These are phyloP conservation scores for Resseliella maxima DNA, from an alignment of 2,888 invertebrate genomes.

Conservation along the genomic window DNA sequence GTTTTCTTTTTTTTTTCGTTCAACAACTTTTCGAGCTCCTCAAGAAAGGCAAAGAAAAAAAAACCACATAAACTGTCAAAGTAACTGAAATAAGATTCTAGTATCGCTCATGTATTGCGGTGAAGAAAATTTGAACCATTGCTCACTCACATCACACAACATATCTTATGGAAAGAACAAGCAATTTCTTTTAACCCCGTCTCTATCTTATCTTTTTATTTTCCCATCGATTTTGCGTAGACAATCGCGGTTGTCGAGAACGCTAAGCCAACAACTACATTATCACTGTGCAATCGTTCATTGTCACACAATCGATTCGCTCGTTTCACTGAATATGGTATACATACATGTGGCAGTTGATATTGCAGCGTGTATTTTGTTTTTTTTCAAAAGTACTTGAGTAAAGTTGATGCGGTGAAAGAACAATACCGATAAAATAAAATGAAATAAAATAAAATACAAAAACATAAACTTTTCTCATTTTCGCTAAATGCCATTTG, in stretches of 20 bases:
- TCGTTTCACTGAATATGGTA: neutral
- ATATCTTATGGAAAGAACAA: conserved; percentile 2
- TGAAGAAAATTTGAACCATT: neutral
- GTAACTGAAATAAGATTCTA: conserved; percentile 3
- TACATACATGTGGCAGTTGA: neutral
- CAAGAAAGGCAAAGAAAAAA: neutral
- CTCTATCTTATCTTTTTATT: conserved; percentile 14
- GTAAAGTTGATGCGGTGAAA: conserved; percentile 20
- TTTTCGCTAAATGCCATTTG: conserved; percentile 53
- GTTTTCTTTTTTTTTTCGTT: neutral
- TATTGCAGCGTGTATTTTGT: neutral
- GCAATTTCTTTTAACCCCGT: conserved; percentile 39
- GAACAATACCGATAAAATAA: conserved; percentile 28
- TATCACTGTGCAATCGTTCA: conserved; percentile 47
- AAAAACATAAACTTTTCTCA: conserved; percentile 53
- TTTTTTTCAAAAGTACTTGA: neutral
- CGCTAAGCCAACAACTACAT: conserved; percentile 43
- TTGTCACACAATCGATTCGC: conserved; percentile 41
- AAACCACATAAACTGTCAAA: neutral
- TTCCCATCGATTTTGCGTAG: conserved; percentile 38
- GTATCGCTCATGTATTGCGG: neutral
- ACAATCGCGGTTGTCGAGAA: neutral
- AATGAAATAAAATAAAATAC: neutral
- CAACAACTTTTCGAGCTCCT: neutral
- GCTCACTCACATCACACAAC: neutral